These are phyloP conservation scores for Hydrotaea cyrtoneurina DNA, from an alignment of 2,888 invertebrate genomes.

Conservation along the genomic window DNA sequence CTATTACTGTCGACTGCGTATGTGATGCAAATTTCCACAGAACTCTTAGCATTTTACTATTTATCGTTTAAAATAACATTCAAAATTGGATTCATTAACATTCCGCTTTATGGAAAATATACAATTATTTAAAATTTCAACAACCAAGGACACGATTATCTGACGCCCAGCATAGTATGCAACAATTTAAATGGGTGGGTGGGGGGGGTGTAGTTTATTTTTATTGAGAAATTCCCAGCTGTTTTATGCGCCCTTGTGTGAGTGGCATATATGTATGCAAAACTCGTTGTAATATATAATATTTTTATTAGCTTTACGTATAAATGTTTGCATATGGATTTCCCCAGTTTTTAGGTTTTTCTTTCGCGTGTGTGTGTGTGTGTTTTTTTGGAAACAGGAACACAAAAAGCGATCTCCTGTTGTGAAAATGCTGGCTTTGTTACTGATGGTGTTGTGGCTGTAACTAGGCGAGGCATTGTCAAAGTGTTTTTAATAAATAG, in stretches of 20 bases:
- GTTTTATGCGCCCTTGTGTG: not conserved
- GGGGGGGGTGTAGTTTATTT: not conserved
- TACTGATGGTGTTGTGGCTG: not conserved
- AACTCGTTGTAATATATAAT: not conserved
- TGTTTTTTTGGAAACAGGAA: not conserved
- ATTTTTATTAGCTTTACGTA: constrained; percentile 17
- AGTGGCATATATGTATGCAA: not conserved
- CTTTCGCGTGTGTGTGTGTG: not conserved
- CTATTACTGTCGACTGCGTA: too few relatives aligned
- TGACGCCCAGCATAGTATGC: not conserved
- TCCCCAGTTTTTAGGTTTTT: not conserved
- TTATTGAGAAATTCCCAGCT: not conserved
- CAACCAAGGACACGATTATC: not conserved
- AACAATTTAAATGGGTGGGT: constrained; percentile 3
- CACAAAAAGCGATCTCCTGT: constrained; percentile 44
- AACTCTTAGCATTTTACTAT: not conserved
- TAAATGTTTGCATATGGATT: not conserved
- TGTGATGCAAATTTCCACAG: too few relatives aligned
- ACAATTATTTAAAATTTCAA: not conserved
- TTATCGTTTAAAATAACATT: not conserved
- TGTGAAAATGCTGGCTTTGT: not conserved
- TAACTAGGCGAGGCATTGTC: constrained; percentile 47
- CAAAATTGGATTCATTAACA: not conserved
- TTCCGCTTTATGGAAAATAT: not conserved
- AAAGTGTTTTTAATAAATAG: constrained; percentile 60